These are phyloP conservation scores for Colius striatus DNA, from an alignment of 2,113 vertebrate genomes.

Conservation along the genomic window DNA sequence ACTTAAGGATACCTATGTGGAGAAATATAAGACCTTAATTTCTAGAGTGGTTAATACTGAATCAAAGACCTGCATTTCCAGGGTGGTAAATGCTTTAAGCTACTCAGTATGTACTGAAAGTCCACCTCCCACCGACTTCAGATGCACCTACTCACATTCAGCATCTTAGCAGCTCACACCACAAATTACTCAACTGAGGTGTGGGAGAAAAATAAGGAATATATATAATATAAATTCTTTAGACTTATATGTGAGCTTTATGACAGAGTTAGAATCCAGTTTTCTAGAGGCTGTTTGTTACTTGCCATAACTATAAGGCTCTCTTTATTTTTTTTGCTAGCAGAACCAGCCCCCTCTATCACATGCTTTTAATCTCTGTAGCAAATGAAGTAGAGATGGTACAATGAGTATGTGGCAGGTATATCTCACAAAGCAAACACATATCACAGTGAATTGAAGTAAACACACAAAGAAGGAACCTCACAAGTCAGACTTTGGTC, in stretches of 20 bases:
- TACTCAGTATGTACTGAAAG: not conserved
- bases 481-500: not conserved
- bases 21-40: not conserved
- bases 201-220: constrained; percentile 18
- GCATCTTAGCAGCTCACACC: not conserved
- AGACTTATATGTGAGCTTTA: not conserved
- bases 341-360: not conserved
- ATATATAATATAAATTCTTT: not conserved
- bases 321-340: not conserved
- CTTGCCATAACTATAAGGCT: not conserved
- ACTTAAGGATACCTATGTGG: not conserved
- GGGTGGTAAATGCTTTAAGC: not conserved
- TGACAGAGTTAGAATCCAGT: not conserved
- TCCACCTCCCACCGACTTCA: constrained; percentile 13
- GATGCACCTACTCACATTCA: constrained; percentile 8
- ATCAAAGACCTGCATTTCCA: not conserved
- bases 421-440: not conserved
- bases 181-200: not conserved
- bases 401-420: accelerated
- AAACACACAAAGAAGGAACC: not conserved
- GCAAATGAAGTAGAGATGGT: not conserved
- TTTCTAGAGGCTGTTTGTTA: not conserved
- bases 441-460: not conserved
- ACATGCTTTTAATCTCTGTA: not conserved
- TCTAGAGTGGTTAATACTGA: not conserved